Conservation (phyloP, 2,888 invertebrate genomes). For the Philereme transversata region DNA sequence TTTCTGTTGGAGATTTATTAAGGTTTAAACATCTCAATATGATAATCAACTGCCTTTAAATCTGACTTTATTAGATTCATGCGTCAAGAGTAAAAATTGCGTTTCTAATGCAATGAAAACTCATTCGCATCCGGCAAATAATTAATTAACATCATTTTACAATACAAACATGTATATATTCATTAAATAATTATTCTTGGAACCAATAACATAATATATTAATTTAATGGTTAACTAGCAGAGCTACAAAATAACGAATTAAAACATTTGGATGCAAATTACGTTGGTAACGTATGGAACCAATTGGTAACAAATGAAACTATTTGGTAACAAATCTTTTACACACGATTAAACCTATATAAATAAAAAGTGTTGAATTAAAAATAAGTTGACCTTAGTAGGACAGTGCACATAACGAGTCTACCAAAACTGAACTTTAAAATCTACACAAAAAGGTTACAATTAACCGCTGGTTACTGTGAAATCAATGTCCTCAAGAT, state of each 20-base stretch:
- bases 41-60: no score
- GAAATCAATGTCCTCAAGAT: constrained; percentile 53
- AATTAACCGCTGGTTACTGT: constrained; percentile 31
- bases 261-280: not conserved
- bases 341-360: no score
- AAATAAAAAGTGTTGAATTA: not conserved
- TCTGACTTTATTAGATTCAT: no score
- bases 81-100: no score
- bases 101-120: no score
- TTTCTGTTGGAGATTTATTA: no score
- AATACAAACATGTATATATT: no score
- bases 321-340: not conserved
- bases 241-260: not conserved
- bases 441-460: constrained; percentile 47
- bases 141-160: no score
- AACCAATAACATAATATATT: not conserved
- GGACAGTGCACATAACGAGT: constrained; percentile 68
- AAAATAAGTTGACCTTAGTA: not conserved
- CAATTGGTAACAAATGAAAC: constrained; percentile 4
- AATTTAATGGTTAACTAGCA: not conserved
- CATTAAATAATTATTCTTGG: no score
- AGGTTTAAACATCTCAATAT: no score
- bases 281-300: no score
- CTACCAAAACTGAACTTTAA: constrained; percentile 38
- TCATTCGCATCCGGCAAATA: no score